These are phyloP conservation scores for Chionomys nivalis DNA, from an alignment of 2,113 vertebrate species.

Conservation along the genomic window DNA sequence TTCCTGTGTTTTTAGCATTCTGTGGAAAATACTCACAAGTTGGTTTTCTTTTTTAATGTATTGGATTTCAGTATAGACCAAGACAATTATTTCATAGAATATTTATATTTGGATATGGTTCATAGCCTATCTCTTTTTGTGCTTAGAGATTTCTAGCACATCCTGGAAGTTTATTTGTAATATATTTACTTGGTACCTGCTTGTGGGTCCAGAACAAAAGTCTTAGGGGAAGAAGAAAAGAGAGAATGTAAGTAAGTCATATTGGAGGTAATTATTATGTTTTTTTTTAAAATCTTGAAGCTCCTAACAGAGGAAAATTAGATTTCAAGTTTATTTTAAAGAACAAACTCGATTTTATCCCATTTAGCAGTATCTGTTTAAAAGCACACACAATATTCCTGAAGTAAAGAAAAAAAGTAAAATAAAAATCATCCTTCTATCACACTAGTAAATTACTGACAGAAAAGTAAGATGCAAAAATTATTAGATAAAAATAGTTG, in stretches of 20 bases:
- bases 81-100: background rate
- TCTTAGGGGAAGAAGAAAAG: background rate
- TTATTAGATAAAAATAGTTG: background rate
- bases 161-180: background rate
- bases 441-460: background rate
- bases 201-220: background rate
- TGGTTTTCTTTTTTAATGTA: background rate
- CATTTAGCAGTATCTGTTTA: background rate
- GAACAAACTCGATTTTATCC: background rate
- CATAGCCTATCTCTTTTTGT: background rate
- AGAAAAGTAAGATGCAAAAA: background rate
- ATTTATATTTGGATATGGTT: background rate
- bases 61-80: constrained; percentile 17
- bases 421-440: background rate
- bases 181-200: background rate
- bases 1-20: background rate
- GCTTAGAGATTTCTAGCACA: background rate
- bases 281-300: constrained; percentile 7
- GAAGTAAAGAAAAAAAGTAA: background rate
- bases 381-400: background rate
- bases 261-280: background rate
- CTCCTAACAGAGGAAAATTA: constrained; percentile 21
- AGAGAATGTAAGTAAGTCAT: background rate
- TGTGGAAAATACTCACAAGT: background rate
- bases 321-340: background rate